Conservation (phyloP, 2,797 vertebrate genomes). For the Pseudocheirus occidentalis region DNA sequence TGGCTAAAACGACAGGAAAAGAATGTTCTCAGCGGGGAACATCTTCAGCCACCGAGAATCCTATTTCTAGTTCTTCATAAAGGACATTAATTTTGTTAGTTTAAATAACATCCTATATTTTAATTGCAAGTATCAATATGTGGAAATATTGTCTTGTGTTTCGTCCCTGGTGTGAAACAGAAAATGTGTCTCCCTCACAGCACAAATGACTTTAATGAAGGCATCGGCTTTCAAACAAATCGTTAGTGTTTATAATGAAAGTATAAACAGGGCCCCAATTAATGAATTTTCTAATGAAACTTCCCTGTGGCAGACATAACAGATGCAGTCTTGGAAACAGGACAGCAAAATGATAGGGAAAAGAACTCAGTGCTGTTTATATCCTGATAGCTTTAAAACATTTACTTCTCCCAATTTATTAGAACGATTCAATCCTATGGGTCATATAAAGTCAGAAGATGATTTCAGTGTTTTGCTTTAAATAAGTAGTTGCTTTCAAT, state of each 20-base stretch:
- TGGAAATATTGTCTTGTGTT: slow-evolving; percentile 41
- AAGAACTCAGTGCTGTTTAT: background rate
- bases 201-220: background rate
- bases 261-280: background rate
- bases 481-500: background rate
- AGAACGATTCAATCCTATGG: background rate
- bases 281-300: background rate
- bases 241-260: background rate
- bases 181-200: background rate
- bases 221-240: background rate
- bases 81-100: slow-evolving; percentile 34
- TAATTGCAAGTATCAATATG: slow-evolving; percentile 45
- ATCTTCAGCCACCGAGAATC: slow-evolving; percentile 2
- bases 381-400: background rate
- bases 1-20: background rate
- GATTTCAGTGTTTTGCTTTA: background rate
- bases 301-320: background rate
- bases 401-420: background rate
- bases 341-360: background rate
- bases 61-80: background rate
- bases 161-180: background rate
- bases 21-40: slow-evolving; percentile 24
- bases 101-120: slow-evolving; percentile 34
- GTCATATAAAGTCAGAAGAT: background rate
- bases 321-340: background rate